Conservation (phyloP, 2,797 vertebrate genomes). For the Phalanger gymnotis region DNA sequence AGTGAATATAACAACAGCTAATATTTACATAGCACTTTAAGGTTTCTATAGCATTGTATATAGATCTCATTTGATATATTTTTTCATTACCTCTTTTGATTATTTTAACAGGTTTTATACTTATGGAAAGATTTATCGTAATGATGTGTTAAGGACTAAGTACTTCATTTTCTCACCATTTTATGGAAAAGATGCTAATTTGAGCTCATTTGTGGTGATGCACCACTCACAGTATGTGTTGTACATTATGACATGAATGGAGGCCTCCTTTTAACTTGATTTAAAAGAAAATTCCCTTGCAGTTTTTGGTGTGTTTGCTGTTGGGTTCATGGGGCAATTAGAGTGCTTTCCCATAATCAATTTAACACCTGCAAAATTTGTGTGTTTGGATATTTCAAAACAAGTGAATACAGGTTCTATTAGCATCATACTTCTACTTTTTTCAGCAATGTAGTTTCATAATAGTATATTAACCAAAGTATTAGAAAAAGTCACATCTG, state of each 20-base stretch:
- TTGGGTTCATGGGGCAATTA: constrained; percentile 62
- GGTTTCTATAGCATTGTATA: not conserved
- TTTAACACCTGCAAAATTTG: constrained; percentile 74
- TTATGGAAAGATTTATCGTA: constrained; percentile 77
- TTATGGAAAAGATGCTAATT: constrained; percentile 82
- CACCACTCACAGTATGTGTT: not conserved
- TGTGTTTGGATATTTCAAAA: constrained; percentile 52
- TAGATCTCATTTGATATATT: not conserved
- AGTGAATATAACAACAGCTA: not conserved
- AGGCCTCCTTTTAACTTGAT: constrained; percentile 59
- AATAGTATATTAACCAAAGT: constrained; percentile 36
- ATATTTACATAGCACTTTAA: not conserved
- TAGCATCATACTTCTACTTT: constrained; percentile 45
- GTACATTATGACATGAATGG: constrained; percentile 70
- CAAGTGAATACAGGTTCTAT: constrained; percentile 23
- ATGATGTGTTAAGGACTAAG: constrained; percentile 62
- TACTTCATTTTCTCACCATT: constrained; percentile 62
- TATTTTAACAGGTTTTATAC: constrained; percentile 79
- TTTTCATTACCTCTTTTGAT: constrained; percentile 3
- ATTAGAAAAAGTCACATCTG: constrained; percentile 25
- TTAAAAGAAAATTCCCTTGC: constrained; percentile 69
- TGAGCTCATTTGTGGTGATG: constrained; percentile 73
- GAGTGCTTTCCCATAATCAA: constrained; percentile 71
- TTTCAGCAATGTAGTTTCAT: constrained; percentile 34
- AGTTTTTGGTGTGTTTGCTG: constrained; percentile 72